Percentiles rank a stretch among this genome's conserved stretches.
Conservation (phyloP, 1,140 invertebrate genomes). For the Dreissena rostriformis region DNA sequence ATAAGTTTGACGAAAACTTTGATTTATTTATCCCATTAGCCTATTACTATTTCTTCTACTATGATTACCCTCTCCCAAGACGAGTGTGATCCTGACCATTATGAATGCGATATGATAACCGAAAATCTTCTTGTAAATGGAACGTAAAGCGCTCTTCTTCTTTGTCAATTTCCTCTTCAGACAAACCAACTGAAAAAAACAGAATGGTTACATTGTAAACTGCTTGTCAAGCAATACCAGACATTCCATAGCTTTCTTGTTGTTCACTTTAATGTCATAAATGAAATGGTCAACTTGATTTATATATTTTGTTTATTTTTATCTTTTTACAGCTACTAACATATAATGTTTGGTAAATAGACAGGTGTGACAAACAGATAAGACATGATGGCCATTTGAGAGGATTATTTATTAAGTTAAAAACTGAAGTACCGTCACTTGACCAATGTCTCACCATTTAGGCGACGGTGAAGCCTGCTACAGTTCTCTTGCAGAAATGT, state of each 20-base stretch:
- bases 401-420: too few relatives aligned
- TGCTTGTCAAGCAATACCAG: conserved; percentile 15
- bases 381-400: not conserved
- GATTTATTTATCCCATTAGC: too few relatives aligned
- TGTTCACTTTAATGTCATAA: not conserved
- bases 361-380: not conserved
- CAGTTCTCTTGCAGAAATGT: conserved; percentile 57
- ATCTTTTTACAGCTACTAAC: not conserved
- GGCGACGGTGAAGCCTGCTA: conserved; percentile 49
- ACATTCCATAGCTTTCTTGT: not conserved
- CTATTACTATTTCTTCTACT: not conserved
- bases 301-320: not conserved
- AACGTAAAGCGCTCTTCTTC: conserved; percentile 63
- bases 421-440: too few relatives aligned
- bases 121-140: conserved; percentile 67
- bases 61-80: not conserved
- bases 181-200: conserved; percentile 66
- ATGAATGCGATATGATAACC: conserved; percentile 73
- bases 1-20: too few relatives aligned
- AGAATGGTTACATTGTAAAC: too few relatives aligned
- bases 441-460: conserved; percentile 36
- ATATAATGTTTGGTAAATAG: not conserved
- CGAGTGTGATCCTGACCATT: conserved; percentile 66
- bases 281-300: conserved; percentile 16
- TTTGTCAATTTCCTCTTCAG: conserved; percentile 62